These are phyloP conservation scores for Chloropsis cyanopogon DNA, from an alignment of 2,113 vertebrate genomes.

Conservation along the genomic window DNA sequence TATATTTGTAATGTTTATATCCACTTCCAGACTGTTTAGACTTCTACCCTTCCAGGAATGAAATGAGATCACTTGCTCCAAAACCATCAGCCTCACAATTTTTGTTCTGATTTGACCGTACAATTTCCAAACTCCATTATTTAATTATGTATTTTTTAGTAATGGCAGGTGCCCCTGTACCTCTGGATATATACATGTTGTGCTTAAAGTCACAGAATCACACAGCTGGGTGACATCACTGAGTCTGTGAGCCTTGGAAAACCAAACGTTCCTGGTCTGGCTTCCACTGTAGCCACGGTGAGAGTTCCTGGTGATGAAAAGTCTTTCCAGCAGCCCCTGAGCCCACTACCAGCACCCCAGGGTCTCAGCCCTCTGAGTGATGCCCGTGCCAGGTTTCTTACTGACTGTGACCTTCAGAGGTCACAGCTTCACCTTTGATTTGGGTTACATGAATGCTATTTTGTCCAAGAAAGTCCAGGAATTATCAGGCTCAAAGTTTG, in stretches of 20 bases:
- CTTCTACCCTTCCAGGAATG: neutral
- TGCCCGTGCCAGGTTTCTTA: neutral
- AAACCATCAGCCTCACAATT: neutral
- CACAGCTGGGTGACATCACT: neutral
- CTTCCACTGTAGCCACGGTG: neutral
- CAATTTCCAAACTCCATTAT: neutral
- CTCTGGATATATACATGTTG: fast-evolving
- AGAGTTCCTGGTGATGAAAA: neutral
- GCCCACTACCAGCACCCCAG: neutral
- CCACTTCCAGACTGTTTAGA: neutral
- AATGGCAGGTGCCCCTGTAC: neutral
- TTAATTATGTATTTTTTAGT: neutral
- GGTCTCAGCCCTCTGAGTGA: neutral
- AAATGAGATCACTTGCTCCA: neutral
- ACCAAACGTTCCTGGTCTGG: neutral
- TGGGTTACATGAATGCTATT: neutral
- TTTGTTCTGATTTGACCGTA: neutral
- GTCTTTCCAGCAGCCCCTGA: neutral
- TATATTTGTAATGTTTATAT: neutral
- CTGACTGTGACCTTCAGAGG: neutral
- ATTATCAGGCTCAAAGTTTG: neutral
- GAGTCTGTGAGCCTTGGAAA: neutral
- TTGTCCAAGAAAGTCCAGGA: neutral
- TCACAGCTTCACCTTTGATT: neutral
- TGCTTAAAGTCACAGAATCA: neutral